These are phyloP conservation scores for Enteromius thamalakanensis DNA, from an alignment of 2,797 vertebrate genomes.

Conservation along the genomic window DNA sequence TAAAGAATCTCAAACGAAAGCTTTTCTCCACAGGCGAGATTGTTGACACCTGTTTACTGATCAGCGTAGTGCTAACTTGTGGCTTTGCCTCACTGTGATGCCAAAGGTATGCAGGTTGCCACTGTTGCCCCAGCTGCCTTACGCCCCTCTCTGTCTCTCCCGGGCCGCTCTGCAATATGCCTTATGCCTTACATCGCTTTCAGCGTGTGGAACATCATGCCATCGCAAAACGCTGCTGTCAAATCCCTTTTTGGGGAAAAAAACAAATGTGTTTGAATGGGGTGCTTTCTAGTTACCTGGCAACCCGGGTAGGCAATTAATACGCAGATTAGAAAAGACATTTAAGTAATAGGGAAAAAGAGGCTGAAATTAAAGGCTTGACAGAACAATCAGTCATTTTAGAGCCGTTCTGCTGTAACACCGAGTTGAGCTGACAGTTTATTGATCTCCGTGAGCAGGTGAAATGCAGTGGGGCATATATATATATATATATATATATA, in stretches of 20 bases:
- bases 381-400: conserved; percentile 17
- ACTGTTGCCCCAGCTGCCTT: conserved; percentile 44
- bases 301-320: conserved; percentile 28
- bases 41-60: conserved; percentile 23
- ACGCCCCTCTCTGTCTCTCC: conserved; percentile 36
- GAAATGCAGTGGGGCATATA: conserved; percentile 56
- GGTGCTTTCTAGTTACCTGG: conserved; percentile 35
- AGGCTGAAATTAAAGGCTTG: conserved; percentile 18
- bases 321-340: conserved; percentile 29
- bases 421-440: conserved; percentile 5
- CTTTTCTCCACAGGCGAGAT: conserved; percentile 39
- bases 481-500: background rate
- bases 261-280: background rate
- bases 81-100: conserved; percentile 19
- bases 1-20: conserved; percentile 35
- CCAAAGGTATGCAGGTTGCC: conserved; percentile 18
- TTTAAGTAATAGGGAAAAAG: background rate
- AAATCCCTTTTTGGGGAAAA: background rate
- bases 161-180: background rate
- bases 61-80: conserved; percentile 41
- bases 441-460: conserved; percentile 25
- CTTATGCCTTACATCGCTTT: conserved; percentile 18
- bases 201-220: conserved; percentile 13
- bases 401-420: background rate
- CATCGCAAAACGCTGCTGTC: conserved; percentile 22